Evolutionary conservation across 2,797 vertebrate species (phyloP).

Genomic region (Anguilla obscura): DNA sequence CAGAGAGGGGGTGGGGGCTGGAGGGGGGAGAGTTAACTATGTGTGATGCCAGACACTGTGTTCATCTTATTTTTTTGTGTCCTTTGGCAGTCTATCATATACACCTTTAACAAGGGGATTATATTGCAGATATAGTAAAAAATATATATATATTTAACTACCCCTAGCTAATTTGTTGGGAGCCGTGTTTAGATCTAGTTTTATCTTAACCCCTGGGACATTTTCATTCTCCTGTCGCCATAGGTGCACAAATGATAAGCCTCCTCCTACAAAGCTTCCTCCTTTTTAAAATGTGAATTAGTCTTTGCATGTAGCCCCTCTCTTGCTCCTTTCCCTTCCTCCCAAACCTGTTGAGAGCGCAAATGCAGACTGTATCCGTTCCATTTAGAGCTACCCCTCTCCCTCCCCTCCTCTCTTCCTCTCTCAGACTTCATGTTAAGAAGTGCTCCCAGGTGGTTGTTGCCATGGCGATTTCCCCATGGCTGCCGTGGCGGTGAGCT

Average conservation of each 20-base stretch:
- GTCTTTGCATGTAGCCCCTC: conserved; percentile 9
- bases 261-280: background rate
- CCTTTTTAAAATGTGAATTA: background rate
- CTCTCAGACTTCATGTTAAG: conserved; percentile 60
- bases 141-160: background rate
- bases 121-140: background rate
- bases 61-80: background rate
- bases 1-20: conserved; percentile 38
- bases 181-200: background rate
- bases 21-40: background rate
- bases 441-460: conserved; percentile 65
- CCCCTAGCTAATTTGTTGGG: background rate
- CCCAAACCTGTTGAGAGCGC: conserved; percentile 53
- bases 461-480: conserved; percentile 60
- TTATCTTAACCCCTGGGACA: background rate
- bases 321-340: conserved; percentile 8
- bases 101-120: background rate
- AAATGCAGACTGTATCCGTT: conserved; percentile 45
- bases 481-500: conserved; percentile 56
- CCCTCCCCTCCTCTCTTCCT: conserved; percentile 39
- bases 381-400: conserved; percentile 44
- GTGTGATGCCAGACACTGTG: background rate
- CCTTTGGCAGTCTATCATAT: background rate
- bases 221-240: background rate
- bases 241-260: background rate